Percentiles rank a stretch among this genome's conserved stretches.
Evolutionary conservation across 2,888 invertebrate genomes (phyloP).

Genomic region (Nemotelus nigrinus): DNA sequence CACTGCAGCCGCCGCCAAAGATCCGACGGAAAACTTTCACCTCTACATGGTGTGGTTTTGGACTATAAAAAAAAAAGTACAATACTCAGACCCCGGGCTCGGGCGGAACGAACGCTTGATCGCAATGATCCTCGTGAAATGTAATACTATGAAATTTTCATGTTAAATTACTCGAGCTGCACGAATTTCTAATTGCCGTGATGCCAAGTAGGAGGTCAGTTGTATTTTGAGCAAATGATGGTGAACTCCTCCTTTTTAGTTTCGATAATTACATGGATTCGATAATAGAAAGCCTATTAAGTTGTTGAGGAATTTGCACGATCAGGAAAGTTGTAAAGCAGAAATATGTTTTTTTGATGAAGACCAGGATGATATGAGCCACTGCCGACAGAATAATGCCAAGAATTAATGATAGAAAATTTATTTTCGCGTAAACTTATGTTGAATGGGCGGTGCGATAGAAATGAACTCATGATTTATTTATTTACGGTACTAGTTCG

Average conservation of each 20-base stretch:
- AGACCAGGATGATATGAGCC: too few relatives aligned
- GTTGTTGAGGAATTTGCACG: neutral
- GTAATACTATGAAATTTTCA: slow-evolving; percentile 7
- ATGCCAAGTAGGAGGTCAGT: neutral
- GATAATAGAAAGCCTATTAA: neutral
- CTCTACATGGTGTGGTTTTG: slow-evolving; percentile 8
- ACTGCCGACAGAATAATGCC: too few relatives aligned
- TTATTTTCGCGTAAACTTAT: too few relatives aligned
- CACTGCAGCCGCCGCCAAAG: neutral
- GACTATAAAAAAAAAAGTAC: neutral
- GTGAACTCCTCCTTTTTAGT: slow-evolving; percentile 1
- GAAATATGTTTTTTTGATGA: too few relatives aligned
- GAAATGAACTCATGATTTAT: too few relatives aligned
- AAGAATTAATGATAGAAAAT: too few relatives aligned
- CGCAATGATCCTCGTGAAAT: slow-evolving; percentile 13
- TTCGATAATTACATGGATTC: neutral
- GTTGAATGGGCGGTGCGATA: too few relatives aligned
- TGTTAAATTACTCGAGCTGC: neutral
- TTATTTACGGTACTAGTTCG: too few relatives aligned
- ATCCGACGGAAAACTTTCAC: slow-evolving; percentile 13
- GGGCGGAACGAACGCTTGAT: neutral
- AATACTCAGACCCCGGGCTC: neutral
- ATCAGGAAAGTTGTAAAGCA: neutral
- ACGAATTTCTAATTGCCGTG: neutral
- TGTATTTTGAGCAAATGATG: neutral